These are phyloP conservation scores for Ommatoiulus sabulosus DNA, from an alignment of 2,888 invertebrate genomes.

Conservation along the genomic window DNA sequence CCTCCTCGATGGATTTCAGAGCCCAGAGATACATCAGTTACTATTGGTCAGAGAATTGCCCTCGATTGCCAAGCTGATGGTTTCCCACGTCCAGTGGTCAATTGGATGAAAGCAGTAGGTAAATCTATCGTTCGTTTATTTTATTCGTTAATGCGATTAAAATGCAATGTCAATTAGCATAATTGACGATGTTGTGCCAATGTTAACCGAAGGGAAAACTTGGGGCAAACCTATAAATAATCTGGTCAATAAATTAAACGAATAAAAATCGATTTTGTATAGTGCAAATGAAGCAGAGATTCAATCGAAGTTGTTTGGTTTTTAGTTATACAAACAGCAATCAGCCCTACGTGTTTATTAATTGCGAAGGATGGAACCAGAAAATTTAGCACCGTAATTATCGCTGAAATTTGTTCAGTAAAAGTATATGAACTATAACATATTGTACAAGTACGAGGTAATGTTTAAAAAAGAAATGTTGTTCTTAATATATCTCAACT, in stretches of 20 bases:
- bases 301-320: neutral
- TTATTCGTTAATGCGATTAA: conserved; percentile 20
- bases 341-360: neutral
- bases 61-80: conserved; percentile 97
- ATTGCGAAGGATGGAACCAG: no score
- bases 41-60: conserved; percentile 92
- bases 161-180: neutral
- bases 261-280: neutral
- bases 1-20: conserved; percentile 96
- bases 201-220: no score
- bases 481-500: no score
- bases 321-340: neutral
- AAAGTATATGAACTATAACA: no score
- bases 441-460: no score
- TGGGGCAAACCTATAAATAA: neutral
- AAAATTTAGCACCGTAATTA: no score
- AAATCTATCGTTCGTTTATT: conserved; percentile 64
- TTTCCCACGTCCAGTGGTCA: conserved; percentile 92
- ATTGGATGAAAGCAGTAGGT: conserved; percentile 97
- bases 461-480: no score
- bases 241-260: neutral
- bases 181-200: neutral
- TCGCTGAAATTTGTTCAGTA: no score
- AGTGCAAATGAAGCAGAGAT: neutral
- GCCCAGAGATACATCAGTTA: conserved; percentile 94